Base-by-base conservation (phyloP, 2,888 invertebrate species). In the Trypoxylon attenuatum region DNA sequence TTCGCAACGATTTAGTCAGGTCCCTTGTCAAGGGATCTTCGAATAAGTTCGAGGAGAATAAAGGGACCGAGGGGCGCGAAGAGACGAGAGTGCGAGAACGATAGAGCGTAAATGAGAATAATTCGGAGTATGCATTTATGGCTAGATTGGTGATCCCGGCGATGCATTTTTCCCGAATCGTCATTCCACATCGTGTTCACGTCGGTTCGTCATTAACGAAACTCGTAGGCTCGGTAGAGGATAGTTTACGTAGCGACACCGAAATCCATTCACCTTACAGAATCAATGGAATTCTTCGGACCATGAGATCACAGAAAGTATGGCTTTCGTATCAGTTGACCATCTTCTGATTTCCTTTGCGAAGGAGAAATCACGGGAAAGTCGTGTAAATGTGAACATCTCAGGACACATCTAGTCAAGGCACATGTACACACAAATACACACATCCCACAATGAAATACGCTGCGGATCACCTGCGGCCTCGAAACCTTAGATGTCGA, bases 341-440 rank as follows among this genome's bases (percentile, higher is more conserved):
- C 33, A 33, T 4, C 33, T 10, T n/a, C 1, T 5, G 45, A 45
- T 13, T 0, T 27, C 27, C 23, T n/a, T 46, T 27, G 25, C 22
- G 13, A 27, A 13, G 8, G 2, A 19, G 21, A n/a, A 19, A n/a
- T 19, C n/a, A 8, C 46, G 21, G 16, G 29, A 13, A 33, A 15
- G 22, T 13, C 5, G 13, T 33, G n/a, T 10, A 33, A 33, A 33
- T 33, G 58, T 29, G 46, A 52, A 41, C 49, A 43, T 49, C 68
- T 69, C 65, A 68, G 67, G 66, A 71, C 63, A 74, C 59, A 69
- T 70, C 81, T 81, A 81, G 80, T 81, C 80, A 81, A 39, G 58
- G 64, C 63, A 57, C n/a, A n/a, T n/a, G n/a, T n/a, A n/a, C n/a
- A n/a, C n/a, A n/a, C n/a, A n/a, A n/a, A n/a, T n/a, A n/a, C n/a